Percentiles rank a stretch among this genome's conserved stretches.
phyloP scores from a whole-genome alignment of 2,888 invertebrate species.

The Scaptomyza caliginosa region DNA sequence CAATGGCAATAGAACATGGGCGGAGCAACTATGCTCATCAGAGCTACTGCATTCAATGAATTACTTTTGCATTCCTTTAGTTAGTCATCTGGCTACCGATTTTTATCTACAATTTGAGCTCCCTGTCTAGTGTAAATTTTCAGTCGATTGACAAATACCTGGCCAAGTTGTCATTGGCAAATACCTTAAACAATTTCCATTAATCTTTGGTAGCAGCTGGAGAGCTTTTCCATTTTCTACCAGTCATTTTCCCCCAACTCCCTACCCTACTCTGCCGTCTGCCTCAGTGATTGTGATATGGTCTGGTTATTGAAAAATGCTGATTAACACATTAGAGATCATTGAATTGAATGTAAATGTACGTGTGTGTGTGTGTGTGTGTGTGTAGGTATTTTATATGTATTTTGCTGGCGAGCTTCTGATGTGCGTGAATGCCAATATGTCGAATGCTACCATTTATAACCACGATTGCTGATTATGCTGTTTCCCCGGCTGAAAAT shows the following conservation, averaged over 20 bases:
- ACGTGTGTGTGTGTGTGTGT: slow-evolving; percentile 14
- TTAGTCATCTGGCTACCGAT: slow-evolving; percentile 20
- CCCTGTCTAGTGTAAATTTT: slow-evolving; percentile 21
- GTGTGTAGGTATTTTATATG: slow-evolving; percentile 27
- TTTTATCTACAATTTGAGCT: slow-evolving; percentile 26
- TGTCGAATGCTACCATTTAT: slow-evolving; percentile 83
- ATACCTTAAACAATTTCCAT: slow-evolving; percentile 46
- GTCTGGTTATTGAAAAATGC: slow-evolving; percentile 71
- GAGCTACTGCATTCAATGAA: not conserved
- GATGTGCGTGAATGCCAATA: slow-evolving; percentile 79
- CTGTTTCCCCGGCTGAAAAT: slow-evolving; percentile 78
- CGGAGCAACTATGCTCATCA: slow-evolving; percentile 30
- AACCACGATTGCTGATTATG: slow-evolving; percentile 82
- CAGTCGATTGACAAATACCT: slow-evolving; percentile 48
- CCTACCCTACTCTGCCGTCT: not conserved
- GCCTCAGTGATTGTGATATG: slow-evolving; percentile 31
- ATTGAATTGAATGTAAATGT: slow-evolving; percentile 53
- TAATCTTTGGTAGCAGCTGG: slow-evolving; percentile 56
- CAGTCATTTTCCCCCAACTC: not conserved
- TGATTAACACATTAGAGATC: slow-evolving; percentile 76
- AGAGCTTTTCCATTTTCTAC: slow-evolving; percentile 30
- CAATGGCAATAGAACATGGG: slow-evolving; percentile 12
- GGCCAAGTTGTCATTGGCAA: slow-evolving; percentile 50
- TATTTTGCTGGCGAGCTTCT: slow-evolving; percentile 49
- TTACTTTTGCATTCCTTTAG: not conserved